phyloP scores from a whole-genome alignment of 2,113 vertebrate species.

The Dasyornis broadbenti region DNA sequence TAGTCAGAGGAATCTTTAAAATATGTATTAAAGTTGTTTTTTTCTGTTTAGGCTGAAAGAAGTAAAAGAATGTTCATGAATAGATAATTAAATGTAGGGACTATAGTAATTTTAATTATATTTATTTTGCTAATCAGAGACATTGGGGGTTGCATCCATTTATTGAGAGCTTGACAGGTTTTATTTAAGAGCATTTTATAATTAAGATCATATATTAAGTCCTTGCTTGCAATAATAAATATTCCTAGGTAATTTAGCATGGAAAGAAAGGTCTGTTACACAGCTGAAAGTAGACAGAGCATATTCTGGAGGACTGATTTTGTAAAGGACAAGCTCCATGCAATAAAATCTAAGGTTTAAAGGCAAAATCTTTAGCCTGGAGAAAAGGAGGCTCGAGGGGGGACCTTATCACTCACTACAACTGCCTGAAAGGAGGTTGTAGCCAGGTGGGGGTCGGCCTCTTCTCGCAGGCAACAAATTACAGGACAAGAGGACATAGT shows the following conservation, averaged over 20 bases:
- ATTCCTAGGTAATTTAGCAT: background rate
- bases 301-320: background rate
- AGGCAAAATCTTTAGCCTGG: background rate
- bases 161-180: slow-evolving; percentile 4
- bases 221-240: slow-evolving; percentile 4
- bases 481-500: background rate
- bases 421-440: background rate
- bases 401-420: background rate
- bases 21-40: background rate
- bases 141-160: background rate
- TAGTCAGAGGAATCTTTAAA: background rate
- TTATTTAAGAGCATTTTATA: slow-evolving; percentile 24
- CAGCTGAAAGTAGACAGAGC: background rate
- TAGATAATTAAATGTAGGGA: slow-evolving; percentile 8
- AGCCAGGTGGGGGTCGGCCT: background rate
- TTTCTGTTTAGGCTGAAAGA: background rate
- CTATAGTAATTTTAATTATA: slow-evolving; percentile 26
- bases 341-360: background rate
- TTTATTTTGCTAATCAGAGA: slow-evolving; percentile 29
- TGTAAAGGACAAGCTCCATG: background rate
- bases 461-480: background rate
- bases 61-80: background rate
- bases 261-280: background rate
- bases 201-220: slow-evolving; percentile 16
- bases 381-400: background rate